A percentile compares a stretch with the other conserved stretches of the same genome.
These are phyloP conservation scores for Todiramphus saurophagus DNA, from an alignment of 2,113 vertebrate genomes.

Conservation along the genomic window DNA sequence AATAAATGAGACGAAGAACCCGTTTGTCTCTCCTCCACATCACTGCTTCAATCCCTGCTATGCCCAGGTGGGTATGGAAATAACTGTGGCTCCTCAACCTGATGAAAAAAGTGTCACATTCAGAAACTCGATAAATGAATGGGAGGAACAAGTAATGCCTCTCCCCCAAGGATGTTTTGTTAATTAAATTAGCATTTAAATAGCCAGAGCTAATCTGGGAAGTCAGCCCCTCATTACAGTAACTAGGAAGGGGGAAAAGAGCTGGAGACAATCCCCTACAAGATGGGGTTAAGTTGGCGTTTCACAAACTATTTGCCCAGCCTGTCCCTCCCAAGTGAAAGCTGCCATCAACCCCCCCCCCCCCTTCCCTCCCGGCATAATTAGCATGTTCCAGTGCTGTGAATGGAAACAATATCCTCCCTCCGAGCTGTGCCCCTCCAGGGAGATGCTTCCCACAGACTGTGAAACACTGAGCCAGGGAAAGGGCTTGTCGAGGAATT, in stretches of 20 bases:
- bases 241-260: constrained; percentile 48
- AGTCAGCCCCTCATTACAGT: constrained; percentile 66
- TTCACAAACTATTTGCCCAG: constrained; percentile 40
- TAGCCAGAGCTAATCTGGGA: constrained; percentile 60
- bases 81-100: not conserved
- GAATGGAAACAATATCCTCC: constrained; percentile 68
- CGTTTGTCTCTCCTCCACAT: not conserved
- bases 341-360: not conserved
- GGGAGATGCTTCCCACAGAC: constrained; percentile 64
- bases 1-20: accelerated
- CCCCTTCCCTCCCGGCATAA: not conserved
- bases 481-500: constrained; percentile 48
- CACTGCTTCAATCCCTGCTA: not conserved
- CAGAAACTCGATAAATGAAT: constrained; percentile 35
- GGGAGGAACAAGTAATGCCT: constrained; percentile 33
- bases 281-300: constrained; percentile 59
- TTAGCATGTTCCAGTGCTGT: constrained; percentile 40
- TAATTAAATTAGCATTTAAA: constrained; percentile 70
- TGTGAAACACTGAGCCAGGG: constrained; percentile 1
- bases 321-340: constrained; percentile 53
- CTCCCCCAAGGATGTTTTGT: constrained; percentile 24
- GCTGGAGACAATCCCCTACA: constrained; percentile 54
- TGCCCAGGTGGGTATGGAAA: not conserved
- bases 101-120: not conserved
- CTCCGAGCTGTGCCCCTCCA: constrained; percentile 54